Conservation (phyloP, 2,888 invertebrate genomes). For the Standfussiana lucernea region DNA sequence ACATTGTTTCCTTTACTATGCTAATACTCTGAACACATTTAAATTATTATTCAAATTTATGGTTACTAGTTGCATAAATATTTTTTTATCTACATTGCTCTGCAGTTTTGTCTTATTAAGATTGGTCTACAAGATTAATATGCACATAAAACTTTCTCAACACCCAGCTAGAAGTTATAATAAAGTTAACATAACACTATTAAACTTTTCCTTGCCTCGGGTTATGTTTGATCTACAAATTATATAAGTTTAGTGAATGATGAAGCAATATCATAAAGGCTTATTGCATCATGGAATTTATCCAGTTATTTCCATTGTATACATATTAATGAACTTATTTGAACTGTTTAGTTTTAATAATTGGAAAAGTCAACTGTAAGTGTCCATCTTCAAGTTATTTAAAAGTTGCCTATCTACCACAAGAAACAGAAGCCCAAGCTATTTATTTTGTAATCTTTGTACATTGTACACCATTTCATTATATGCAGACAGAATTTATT, state of each 20-base stretch:
- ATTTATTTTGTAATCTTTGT: background rate
- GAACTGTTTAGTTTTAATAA: no score
- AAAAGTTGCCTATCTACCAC: background rate
- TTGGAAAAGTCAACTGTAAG: no score
- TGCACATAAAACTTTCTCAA: background rate
- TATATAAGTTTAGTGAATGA: background rate
- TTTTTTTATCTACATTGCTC: background rate
- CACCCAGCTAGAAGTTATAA: background rate
- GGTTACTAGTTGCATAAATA: background rate
- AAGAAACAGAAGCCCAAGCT: background rate
- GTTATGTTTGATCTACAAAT: background rate
- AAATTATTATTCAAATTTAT: background rate
- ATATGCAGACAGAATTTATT: background rate
- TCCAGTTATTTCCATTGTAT: background rate
- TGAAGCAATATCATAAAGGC: background rate
- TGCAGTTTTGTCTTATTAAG: background rate
- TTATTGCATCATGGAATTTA: background rate
- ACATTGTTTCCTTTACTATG: background rate
- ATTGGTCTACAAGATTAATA: background rate
- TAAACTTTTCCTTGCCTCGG: background rate
- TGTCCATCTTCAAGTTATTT: background rate
- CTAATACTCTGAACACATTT: background rate
- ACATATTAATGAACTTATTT: no score
- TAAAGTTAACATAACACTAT: background rate
- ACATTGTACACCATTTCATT: background rate